Base-by-base conservation (phyloP, 2,113 vertebrate species). In the Dendrocopos noguchii region DNA sequence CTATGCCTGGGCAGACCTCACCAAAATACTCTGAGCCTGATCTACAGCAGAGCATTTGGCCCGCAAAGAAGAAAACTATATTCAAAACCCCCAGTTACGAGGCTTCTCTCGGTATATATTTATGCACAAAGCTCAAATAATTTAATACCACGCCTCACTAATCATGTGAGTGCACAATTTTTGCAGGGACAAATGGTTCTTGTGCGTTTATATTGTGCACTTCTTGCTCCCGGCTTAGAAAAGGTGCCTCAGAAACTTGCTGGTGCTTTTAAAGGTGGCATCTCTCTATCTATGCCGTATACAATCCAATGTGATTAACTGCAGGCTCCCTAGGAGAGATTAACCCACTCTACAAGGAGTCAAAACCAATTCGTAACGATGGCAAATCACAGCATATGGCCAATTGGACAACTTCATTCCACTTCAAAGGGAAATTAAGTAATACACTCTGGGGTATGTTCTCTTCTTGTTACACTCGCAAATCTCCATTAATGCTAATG, bases 91-190 rank as follows among this genome's bases (percentile, higher is more conserved):
- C 47, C 75, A 44, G 82, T 61, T 70, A 72, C 15, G 6, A 71
- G 61, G 39, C 59, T 94, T 90, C 66, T 95, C 80, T 75, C 4
- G 1, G 65, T 85, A 95, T 90, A 90, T 88, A 96, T 86, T 90
- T 91, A 94, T 76, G 94, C 87, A 94, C 82, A 72, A 83, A 95
- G 90, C 89, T 93, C 93, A 71, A 95, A 92, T 95, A 94, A 95
- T 95, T 96, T 93, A 94, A 96, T 93, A 86, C 80, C 76, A 94
- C 2, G 66, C 82, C 91, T 96, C 94, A 75, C 93, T 90, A 90
- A 85, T 90, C 84, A 94, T 68, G 76, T 87, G 93, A 95, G 82
- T 63, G 87, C 90, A 94, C 93, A 91, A 84, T 95, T 90, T 89
- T 88, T 94, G 88, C 90, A 95, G 87, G 87, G 93, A 39, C 79